Evolutionary conservation across 2,113 vertebrate species (phyloP).

Genomic region (Ceyx margarethae): DNA sequence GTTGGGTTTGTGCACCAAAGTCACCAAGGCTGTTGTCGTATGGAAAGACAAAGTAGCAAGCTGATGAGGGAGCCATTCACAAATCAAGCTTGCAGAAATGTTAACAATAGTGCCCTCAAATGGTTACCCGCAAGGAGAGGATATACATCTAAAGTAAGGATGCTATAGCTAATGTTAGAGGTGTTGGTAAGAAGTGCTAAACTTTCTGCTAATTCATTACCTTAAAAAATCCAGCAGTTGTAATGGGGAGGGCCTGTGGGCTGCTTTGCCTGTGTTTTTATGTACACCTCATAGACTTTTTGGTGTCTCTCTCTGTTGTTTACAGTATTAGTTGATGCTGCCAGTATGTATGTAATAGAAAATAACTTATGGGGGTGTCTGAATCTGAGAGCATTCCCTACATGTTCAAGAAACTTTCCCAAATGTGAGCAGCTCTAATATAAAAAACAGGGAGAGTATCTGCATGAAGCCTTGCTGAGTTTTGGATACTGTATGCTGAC

Average conservation of each 20-base stretch:
- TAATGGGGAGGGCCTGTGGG: background rate
- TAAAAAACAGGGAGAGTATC: background rate
- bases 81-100: background rate
- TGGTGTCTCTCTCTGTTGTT: background rate
- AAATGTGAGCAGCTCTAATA: background rate
- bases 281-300: background rate
- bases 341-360: background rate
- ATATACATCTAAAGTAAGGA: background rate
- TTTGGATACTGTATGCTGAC: background rate
- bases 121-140: background rate
- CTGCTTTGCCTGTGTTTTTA: background rate
- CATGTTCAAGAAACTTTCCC: background rate
- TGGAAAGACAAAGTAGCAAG: background rate
- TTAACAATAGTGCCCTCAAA: background rate
- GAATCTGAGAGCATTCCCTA: background rate
- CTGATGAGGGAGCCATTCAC: background rate
- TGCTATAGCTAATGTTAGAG: background rate
- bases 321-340: background rate
- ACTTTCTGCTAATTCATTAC: background rate
- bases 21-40: background rate
- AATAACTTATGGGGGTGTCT: background rate
- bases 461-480: background rate
- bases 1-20: accelerated
- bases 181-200: background rate
- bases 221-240: background rate